Evolutionary conservation across 1,140 invertebrate species (phyloP).

Genomic region (Orchestia grillus): DNA sequence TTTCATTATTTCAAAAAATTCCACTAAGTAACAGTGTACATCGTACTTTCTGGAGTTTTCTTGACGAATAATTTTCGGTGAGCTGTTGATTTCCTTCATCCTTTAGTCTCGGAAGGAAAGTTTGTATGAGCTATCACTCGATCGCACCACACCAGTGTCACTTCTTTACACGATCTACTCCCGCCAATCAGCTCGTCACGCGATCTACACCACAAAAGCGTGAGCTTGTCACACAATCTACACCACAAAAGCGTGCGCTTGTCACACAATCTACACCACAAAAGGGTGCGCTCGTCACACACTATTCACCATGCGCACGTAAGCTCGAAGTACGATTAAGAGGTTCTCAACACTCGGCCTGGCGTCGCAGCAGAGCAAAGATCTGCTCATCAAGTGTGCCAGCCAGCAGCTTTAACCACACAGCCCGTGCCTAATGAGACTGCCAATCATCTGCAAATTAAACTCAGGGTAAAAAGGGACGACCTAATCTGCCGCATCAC

Average conservation of each 20-base stretch:
- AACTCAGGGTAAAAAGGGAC: conserved; percentile 32
- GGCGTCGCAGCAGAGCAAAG: background rate
- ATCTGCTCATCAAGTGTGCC: background rate
- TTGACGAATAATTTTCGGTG: too few relatives aligned
- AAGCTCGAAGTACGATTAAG: background rate
- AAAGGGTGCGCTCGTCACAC: background rate
- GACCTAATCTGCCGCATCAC: conserved; percentile 52
- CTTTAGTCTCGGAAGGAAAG: too few relatives aligned
- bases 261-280: background rate
- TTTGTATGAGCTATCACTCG: background rate
- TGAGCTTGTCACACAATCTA: background rate
- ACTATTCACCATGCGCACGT: background rate
- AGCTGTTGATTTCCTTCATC: too few relatives aligned
- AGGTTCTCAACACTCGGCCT: background rate
- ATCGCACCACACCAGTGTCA: background rate
- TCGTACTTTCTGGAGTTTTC: too few relatives aligned
- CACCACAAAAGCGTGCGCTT: background rate
- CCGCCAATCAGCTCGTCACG: too few relatives aligned
- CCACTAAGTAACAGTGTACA: too few relatives aligned
- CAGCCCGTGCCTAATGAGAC: conserved; percentile 36
- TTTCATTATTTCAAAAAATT: too few relatives aligned
- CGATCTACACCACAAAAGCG: background rate
- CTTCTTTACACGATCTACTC: background rate
- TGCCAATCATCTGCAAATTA: conserved; percentile 52
- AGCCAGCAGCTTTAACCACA: background rate